Evolutionary conservation across 2,888 invertebrate genomes (phyloP), one percentile per base, ranked within the genome.

Genomic region (Plutella xylostella): DNA sequence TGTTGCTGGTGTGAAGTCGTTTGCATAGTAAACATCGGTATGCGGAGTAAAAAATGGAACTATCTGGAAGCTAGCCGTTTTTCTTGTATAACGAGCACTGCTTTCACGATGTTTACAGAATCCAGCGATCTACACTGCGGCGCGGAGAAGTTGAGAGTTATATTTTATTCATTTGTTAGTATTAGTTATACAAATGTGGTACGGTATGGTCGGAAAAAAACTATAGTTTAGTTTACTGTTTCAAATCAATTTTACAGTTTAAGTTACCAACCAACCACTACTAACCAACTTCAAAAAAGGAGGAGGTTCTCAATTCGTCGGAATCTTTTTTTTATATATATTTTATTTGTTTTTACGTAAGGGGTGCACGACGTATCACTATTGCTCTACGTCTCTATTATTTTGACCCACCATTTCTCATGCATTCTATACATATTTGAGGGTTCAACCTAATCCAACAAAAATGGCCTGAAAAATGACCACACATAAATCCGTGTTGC

Each of bases 41-140:
- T 50, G 48, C 33, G 51, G 60, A 62, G 65, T n/a, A 65, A 67
- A 68, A 66, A 72, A 65, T 68, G 60, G 58, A 61, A 61, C 57
- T 65, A 66, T 58, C 59, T 58, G 51, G 53, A 60, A 52, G 53
- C 22, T 39, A 14, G 12, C 7, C 25, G 18, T 39, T 39, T 25
- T 39, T 25, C 37, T 37, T 39, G 39, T n/a, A 39, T 39, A 37
- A 37, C 37, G 20, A 20, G 20, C 37, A n/a, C n/a, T n/a, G n/a
- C n/a, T n/a, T n/a, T n/a, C n/a, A n/a, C n/a, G n/a, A n/a, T n/a
- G n/a, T n/a, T n/a, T n/a, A n/a, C n/a, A n/a, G n/a, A n/a, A n/a
- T n/a, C n/a, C n/a, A n/a, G n/a, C n/a, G n/a, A n/a, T n/a, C n/a
- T n/a, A n/a, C n/a, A n/a, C n/a, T n/a, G n/a, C n/a, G n/a, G n/a